Conservation (phyloP, 2,888 invertebrate species). For the Latheticus oryzae region DNA sequence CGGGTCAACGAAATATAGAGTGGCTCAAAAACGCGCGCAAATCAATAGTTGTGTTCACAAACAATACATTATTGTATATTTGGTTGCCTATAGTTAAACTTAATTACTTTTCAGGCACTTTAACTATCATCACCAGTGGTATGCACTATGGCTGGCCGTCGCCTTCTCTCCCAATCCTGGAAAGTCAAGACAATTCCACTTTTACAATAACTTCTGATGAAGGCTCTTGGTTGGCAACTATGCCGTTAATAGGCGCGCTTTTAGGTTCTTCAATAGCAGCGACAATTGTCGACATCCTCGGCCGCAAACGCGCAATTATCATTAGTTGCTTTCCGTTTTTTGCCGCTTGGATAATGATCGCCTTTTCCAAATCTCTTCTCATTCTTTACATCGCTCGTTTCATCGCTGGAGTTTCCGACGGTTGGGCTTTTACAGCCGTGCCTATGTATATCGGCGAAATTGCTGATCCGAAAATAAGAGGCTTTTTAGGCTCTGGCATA, state of each 20-base stretch:
- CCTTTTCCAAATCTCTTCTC: constrained; percentile 69
- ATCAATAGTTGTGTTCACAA: no score
- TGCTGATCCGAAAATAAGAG: constrained; percentile 70
- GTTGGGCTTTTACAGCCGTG: constrained; percentile 63
- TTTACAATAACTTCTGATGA: constrained; percentile 65
- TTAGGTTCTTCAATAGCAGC: constrained; percentile 73
- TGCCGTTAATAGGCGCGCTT: constrained; percentile 74
- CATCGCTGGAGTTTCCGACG: constrained; percentile 72
- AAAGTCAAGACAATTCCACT: constrained; percentile 52
- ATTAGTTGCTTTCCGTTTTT: constrained; percentile 73
- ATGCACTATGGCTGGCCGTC: constrained; percentile 72
- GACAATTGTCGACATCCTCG: constrained; percentile 74
- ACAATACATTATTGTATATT: neutral
- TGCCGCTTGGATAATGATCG: constrained; percentile 74
- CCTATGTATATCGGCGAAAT: constrained; percentile 75
- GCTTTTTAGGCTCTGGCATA: constrained; percentile 72
- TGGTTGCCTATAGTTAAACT: constrained; percentile 1
- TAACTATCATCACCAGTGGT: constrained; percentile 61
- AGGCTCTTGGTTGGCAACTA: constrained; percentile 75
- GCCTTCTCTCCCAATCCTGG: constrained; percentile 70
- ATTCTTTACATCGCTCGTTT: constrained; percentile 68
- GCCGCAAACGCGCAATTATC: constrained; percentile 74
- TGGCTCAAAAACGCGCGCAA: constrained; percentile 1
- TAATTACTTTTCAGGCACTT: constrained; percentile 57
- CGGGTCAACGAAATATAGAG: no score